Base-by-base conservation (phyloP, 2,888 invertebrate species). In the Idaea dimidiata region DNA sequence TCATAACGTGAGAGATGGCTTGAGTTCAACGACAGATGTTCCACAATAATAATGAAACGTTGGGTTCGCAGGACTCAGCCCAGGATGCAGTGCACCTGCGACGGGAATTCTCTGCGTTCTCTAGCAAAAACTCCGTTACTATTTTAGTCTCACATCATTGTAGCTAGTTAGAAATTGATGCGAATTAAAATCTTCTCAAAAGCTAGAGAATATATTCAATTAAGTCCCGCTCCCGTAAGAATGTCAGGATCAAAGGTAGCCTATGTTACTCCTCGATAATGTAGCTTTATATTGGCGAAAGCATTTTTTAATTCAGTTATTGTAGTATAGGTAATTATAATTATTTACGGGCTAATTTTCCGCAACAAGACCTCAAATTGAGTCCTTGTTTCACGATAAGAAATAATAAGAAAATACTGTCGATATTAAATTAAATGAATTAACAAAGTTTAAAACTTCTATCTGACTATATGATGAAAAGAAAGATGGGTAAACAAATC, bases 11-110 rank as follows among this genome's bases (percentile, higher is more conserved):
- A 56, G 60, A 63, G 58, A 62, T 62, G 62, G 60, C 58, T 56
- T 57, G 58, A 59, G 60, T 67, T 58, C 64, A 31, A 33, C 69
- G 68, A 85, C 91, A 91, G 88, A 90, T 91, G 91, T 89, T 84
- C 80, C 77, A 79, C 81, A 86, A 85, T 85, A 68, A 67, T 68
- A 68, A 67, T 68, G 68, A 67, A 81, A 81, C 72, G 78, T 74
- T 81, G 78, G 78, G 82, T 81, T 82, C 79, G 76, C 78, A 78
- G 76, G 76, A 76, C 80, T 75, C 72, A 74, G 69, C 76, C 79
- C 91, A 89, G 90, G 91, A 91, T 90, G 89, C 79, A 70, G 75
- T 76, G 83, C 91, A 92, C 91, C 91, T 92, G 91, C 87, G 85
- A 76, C 76, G 18, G 18, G 56, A 56, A 79, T 82, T 81, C 77